Evolutionary conservation across 2,888 invertebrate species (phyloP).

Genomic region (Nomada fucata): DNA sequence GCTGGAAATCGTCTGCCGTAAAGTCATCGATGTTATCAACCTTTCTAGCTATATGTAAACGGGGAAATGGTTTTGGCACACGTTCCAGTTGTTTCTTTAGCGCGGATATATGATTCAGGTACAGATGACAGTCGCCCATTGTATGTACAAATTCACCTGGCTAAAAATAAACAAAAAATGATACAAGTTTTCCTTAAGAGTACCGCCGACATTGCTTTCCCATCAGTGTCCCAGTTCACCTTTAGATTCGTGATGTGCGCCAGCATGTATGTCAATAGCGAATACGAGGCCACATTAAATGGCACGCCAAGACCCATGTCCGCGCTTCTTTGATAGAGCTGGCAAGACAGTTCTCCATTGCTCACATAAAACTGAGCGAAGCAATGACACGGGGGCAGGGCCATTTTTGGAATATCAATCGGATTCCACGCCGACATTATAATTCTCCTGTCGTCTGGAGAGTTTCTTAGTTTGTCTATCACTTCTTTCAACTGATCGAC

Average conservation of each 20-base stretch:
- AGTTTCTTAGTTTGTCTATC: slow-evolving; percentile 91
- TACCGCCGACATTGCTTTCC: too few relatives aligned
- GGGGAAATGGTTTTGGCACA: slow-evolving; percentile 93
- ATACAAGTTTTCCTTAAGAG: slow-evolving; percentile 28
- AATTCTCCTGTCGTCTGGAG: slow-evolving; percentile 95
- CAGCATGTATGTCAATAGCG: slow-evolving; percentile 97
- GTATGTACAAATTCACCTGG: slow-evolving; percentile 97
- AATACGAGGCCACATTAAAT: slow-evolving; percentile 99
- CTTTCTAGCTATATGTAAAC: slow-evolving; percentile 90
- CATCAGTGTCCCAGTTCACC: slow-evolving; percentile 83
- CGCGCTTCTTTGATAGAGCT: slow-evolving; percentile 97
- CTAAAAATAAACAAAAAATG: slow-evolving; percentile 82
- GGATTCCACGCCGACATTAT: slow-evolving; percentile 99
- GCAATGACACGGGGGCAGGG: slow-evolving; percentile 98
- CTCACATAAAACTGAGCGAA: slow-evolving; percentile 97
- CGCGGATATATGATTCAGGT: slow-evolving; percentile 94
- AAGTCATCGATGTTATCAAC: slow-evolving; percentile 95
- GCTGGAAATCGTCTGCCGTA: slow-evolving; percentile 92
- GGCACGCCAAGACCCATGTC: slow-evolving; percentile 99
- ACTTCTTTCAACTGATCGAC: slow-evolving; percentile 94
- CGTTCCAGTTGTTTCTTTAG: slow-evolving; percentile 92
- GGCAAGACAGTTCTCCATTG: slow-evolving; percentile 93
- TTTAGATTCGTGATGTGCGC: slow-evolving; percentile 96
- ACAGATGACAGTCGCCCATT: slow-evolving; percentile 97
- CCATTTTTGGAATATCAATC: slow-evolving; percentile 94